Evolutionary conservation across 1,140 invertebrate species (phyloP), one percentile per base, ranked within the genome.

Genomic region (Gryon sp.): DNA sequence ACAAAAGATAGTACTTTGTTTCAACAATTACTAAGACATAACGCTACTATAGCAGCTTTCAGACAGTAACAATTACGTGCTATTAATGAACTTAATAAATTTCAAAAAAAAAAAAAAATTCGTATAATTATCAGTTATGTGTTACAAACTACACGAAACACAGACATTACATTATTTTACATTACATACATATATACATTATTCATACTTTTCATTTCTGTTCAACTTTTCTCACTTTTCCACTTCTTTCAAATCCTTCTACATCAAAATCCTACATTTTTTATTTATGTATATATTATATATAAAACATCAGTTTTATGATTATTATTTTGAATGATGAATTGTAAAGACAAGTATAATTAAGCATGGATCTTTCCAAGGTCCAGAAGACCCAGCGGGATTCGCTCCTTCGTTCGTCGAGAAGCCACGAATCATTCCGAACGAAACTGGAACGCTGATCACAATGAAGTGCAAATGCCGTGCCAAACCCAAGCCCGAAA

Each of bases 371-470:
- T 88, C 63, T 87, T 83, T 89, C 91, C 85, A 92, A 95, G 95
- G 94, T 92, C 95, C 94, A 87, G 95, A 95, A 89, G 95, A 95
- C 88, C 93, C 93, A 74, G 94, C 94, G 81, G 95, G 96, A 80
- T 95, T 96, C 88, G 95, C 97, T 69, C 98, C 98, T 43, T 96
- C 95, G 36, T 98, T 99, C 88, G 92, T 97, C 81, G 98, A 98
- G 86, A 98, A 99, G 90, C 98, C 98, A 32, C 93, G 94, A 89
- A 99, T 99, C 86, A 97, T 98, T 90, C 96, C 98, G 80, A 99
- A 99, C 89, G 97, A 98, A 88, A 95, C 93, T 84, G 96, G 96
- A 53, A 97, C 96, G 69, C 91, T 98, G 45, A 98, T 99, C 82
- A 95, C 96, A 32, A 97, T 99, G 96, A 95, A 96, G 87, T 98